These are phyloP conservation scores for Puntigrus tetrazona DNA, from an alignment of 2,113 vertebrate species.

Conservation along the genomic window DNA sequence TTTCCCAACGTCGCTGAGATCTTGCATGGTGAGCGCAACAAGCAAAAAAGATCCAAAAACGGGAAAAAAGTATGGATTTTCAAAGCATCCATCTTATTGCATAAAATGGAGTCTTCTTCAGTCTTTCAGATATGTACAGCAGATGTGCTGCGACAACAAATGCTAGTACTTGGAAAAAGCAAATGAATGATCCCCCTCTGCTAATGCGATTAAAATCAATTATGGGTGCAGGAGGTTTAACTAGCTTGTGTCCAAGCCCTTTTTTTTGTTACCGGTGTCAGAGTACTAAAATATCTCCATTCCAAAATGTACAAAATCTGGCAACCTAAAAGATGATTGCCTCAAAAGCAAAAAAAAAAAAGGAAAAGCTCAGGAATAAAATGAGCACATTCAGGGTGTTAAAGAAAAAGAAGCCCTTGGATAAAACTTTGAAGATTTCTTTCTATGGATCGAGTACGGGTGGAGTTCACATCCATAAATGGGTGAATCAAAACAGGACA, in stretches of 20 bases:
- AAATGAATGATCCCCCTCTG: not conserved
- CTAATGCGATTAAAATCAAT: conserved; percentile 26
- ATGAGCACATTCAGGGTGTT: not conserved
- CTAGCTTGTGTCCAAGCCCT: not conserved
- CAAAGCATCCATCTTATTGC: conserved; percentile 6
- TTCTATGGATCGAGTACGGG: not conserved
- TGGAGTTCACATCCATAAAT: conserved; percentile 23
- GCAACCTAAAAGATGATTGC: not conserved
- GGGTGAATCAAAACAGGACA: conserved; percentile 28
- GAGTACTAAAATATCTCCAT: conserved; percentile 8
- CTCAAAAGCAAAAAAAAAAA: not conserved
- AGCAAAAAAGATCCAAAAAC: not conserved
- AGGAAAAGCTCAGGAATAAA: not conserved
- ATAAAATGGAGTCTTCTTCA: not conserved
- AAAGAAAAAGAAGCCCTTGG: conserved; percentile 10
- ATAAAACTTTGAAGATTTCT: not conserved
- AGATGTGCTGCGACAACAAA: conserved; percentile 21
- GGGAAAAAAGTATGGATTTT: not conserved
- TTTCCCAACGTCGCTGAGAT: not conserved
- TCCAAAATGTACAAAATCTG: conserved; percentile 3
- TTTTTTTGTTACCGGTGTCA: not conserved
- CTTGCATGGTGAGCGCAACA: conserved; percentile 2
- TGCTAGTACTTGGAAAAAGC: conserved; percentile 5
- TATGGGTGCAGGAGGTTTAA: not conserved
- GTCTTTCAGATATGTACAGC: conserved; percentile 15